phyloP scores from a whole-genome alignment of 2,113 vertebrate species.

The Odontophorus gujanensis region DNA sequence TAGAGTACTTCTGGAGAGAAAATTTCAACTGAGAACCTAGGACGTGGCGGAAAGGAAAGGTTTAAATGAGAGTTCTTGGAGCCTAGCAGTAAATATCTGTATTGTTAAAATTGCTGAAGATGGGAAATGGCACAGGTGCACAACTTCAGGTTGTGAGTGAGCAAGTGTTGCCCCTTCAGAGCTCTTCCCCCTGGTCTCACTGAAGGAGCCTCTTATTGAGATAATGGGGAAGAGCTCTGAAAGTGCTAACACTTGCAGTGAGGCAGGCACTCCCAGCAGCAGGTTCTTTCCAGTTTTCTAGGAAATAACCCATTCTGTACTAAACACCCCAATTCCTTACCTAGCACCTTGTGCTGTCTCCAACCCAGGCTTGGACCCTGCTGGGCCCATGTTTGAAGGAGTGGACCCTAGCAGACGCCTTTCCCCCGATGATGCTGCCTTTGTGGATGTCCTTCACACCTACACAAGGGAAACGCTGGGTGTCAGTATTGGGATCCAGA shows the following conservation, averaged over 20 bases:
- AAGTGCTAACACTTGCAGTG: rapidly evolving
- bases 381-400: conserved; percentile 96
- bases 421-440: conserved; percentile 92
- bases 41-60: not conserved
- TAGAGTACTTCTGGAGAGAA: not conserved
- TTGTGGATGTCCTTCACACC: conserved; percentile 96
- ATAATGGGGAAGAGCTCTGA: rapidly evolving
- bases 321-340: not conserved
- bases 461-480: conserved; percentile 91
- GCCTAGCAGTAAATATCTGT: not conserved
- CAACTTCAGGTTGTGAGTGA: not conserved
- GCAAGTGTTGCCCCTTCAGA: no score
- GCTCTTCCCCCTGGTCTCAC: no score
- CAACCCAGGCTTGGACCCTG: conserved; percentile 90
- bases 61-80: not conserved
- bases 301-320: not conserved
- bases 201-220: not conserved
- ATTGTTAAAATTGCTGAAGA: not conserved
- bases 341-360: not conserved
- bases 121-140: not conserved
- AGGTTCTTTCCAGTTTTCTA: not conserved
- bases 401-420: conserved; percentile 84
- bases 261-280: not conserved
- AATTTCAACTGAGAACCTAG: not conserved
- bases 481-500: conserved; percentile 95